Conservation (phyloP, 1,140 invertebrate genomes). For the Leptinotarsa texana region DNA sequence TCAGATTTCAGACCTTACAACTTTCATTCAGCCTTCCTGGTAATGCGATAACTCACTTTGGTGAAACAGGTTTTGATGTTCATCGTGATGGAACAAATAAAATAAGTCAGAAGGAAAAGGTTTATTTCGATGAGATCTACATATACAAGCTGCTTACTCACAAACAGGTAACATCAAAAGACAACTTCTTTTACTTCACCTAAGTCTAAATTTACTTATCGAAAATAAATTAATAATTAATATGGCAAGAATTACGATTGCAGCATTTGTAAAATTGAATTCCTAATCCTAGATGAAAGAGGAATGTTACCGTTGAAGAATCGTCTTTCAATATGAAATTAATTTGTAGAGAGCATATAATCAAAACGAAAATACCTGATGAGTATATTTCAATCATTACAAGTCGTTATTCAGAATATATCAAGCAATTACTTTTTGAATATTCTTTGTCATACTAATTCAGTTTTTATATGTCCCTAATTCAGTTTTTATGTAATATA, state of each 20-base stretch:
- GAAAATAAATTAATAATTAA: constrained; percentile 18
- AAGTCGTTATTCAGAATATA: too few species aligned
- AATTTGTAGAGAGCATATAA: too few species aligned
- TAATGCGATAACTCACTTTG: background rate
- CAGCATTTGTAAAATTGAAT: constrained; percentile 7
- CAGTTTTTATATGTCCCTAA: too few species aligned
- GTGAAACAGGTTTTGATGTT: background rate
- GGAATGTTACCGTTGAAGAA: background rate
- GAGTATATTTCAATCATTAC: too few species aligned
- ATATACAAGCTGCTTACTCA: constrained; percentile 14
- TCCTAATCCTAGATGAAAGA: background rate
- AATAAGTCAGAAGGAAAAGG: constrained; percentile 10
- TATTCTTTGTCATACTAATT: too few species aligned
- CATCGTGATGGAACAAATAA: background rate
- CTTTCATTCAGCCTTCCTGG: too few species aligned
- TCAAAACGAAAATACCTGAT: too few species aligned
- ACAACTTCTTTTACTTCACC: constrained; percentile 6
- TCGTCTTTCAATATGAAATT: too few species aligned
- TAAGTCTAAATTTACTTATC: constrained; percentile 10
- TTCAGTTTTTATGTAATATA: too few species aligned
- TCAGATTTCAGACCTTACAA: too few species aligned
- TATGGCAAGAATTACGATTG: constrained; percentile 22
- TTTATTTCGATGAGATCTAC: constrained; percentile 21
- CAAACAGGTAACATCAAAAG: constrained; percentile 21
- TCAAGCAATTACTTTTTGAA: too few species aligned